Base-by-base conservation (phyloP, 1,140 invertebrate species). In the Bathynomus jamesi region DNA sequence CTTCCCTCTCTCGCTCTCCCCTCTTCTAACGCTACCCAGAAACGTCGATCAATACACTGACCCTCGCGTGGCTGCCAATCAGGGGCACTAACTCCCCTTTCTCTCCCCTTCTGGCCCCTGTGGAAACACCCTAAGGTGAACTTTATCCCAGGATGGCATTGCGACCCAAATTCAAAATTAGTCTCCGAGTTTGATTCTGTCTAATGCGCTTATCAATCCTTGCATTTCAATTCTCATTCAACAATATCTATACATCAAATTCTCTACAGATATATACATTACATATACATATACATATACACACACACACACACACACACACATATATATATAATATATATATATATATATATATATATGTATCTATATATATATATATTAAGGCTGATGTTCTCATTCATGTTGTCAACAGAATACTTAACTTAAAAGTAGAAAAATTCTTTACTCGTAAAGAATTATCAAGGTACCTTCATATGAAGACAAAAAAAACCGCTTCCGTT, bases 281-380 rank as follows among this genome's bases (percentile, higher is more conserved):
- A 53, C 21, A 53, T 53, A 53, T 53, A 53, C 21, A 53, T 53
- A 53, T 53, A 53, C 21, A 53, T 53, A 53, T 53, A 53, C 21
- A 53, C 21, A 53, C 21, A 53, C 21, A 53, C 21, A 53, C 21
- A 53, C 21, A 53, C 21, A 53, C 21, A 53, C 21, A 53, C 21
- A 53, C 21, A 53, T 53, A 53, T 53, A 53, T 53, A 53, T 53
- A 53, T 53, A 53, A 17, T 17, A 17, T 53, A 53, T 53, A 53
- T 53, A 53, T 53, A 53, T 53, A 53, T 53, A 53, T 53, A 53
- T 53, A 53, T 53, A 53, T 53, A 53, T 53, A 53, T 53, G 21
- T 53, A 53, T n/a, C n/a, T n/a, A n/a, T n/a, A n/a, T n/a, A n/a
- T n/a, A n/a, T n/a, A n/a, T n/a, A n/a, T n/a, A n/a, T n/a, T n/a